phyloP scores from a whole-genome alignment of 2,113 vertebrate genomes.

The Takifugu flavidus region DNA sequence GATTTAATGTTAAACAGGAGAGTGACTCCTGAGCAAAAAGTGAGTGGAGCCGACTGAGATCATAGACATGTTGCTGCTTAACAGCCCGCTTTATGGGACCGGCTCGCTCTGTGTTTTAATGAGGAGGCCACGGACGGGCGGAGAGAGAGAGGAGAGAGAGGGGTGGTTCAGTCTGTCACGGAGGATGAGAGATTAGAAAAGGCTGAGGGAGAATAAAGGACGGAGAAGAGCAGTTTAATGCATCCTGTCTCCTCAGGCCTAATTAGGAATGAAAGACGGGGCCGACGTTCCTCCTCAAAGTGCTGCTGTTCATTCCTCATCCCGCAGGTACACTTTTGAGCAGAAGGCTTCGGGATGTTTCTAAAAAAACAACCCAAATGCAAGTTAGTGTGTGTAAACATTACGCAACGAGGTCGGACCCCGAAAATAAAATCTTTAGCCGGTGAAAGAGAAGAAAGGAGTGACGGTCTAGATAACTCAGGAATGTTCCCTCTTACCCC shows the following conservation, averaged over 20 bases:
- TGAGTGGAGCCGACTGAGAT: constrained; percentile 41
- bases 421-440: background rate
- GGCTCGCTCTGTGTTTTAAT: constrained; percentile 59
- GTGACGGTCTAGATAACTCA: constrained; percentile 35
- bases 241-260: constrained; percentile 39
- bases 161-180: constrained; percentile 10
- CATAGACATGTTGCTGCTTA: constrained; percentile 53
- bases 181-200: constrained; percentile 41
- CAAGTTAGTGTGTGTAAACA: constrained; percentile 21
- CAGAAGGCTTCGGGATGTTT: constrained; percentile 10
- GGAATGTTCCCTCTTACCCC: constrained; percentile 51
- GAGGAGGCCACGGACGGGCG: constrained; percentile 43
- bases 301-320: constrained; percentile 31
- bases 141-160: constrained; percentile 9
- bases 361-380: constrained; percentile 6
- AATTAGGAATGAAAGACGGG: constrained; percentile 50
- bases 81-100: constrained; percentile 46
- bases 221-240: constrained; percentile 34
- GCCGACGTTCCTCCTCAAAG: constrained; percentile 26
- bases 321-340: background rate
- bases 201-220: constrained; percentile 25
- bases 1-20: constrained; percentile 31
- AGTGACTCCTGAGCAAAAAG: constrained; percentile 26
- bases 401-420: constrained; percentile 10
- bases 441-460: constrained; percentile 31